Evolutionary conservation across 2,888 invertebrate genomes (phyloP).

Genomic region (Trissolcus brochymenae): DNA sequence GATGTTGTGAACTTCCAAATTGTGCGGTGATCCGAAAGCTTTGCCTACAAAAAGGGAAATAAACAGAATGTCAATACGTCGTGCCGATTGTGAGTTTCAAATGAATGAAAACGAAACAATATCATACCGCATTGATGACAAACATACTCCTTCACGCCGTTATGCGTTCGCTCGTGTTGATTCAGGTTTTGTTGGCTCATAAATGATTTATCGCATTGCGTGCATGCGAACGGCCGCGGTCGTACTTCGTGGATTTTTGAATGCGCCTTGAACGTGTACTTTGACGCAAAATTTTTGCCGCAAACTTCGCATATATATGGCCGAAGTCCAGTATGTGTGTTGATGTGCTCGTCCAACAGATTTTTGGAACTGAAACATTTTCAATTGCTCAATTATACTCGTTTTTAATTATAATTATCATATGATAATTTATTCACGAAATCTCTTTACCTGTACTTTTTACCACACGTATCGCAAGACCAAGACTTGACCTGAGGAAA

Average conservation of each 20-base stretch:
- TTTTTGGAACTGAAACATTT: conserved; percentile 80
- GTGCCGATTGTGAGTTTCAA: background rate
- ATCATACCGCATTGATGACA: conserved; percentile 83
- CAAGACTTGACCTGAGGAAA: conserved; percentile 81
- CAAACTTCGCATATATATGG: conserved; percentile 83
- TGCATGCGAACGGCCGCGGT: conserved; percentile 84
- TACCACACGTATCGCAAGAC: conserved; percentile 82
- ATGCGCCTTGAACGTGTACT: conserved; percentile 87
- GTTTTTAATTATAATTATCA: too few species aligned
- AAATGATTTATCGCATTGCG: conserved; percentile 84
- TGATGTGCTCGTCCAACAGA: conserved; percentile 84
- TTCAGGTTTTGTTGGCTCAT: conserved; percentile 85
- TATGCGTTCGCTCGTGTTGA: conserved; percentile 86
- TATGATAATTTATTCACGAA: too few species aligned
- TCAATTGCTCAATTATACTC: background rate
- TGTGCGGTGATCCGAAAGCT: conserved; percentile 78
- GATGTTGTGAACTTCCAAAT: conserved; percentile 86
- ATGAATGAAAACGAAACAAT: conserved; percentile 2
- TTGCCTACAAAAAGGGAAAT: conserved; percentile 20
- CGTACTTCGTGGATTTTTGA: conserved; percentile 84
- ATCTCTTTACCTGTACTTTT: conserved; percentile 79
- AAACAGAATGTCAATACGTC: background rate
- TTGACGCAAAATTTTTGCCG: conserved; percentile 86
- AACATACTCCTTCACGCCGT: conserved; percentile 83
- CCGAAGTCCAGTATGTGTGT: conserved; percentile 82